Conservation (phyloP, 2,797 vertebrate genomes). For the Rhinatrema bivittatum region DNA sequence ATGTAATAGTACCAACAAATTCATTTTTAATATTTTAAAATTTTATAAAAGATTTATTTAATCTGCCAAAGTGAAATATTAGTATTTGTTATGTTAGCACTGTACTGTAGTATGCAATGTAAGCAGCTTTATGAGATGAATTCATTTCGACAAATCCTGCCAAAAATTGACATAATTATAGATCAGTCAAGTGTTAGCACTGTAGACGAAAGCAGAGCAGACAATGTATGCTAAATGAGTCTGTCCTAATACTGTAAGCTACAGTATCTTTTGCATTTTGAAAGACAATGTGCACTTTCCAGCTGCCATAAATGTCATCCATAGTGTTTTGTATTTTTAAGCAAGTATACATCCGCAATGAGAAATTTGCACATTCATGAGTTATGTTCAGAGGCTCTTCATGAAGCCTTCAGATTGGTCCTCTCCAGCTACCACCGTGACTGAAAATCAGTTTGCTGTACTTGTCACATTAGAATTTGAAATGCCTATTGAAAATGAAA, state of each 20-base stretch:
- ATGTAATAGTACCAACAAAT: too few species aligned
- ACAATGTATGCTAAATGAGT: constrained; percentile 10
- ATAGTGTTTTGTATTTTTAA: not conserved
- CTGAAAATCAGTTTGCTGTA: not conserved
- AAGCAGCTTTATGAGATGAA: too few species aligned
- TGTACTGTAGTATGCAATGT: too few species aligned
- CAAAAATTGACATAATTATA: not conserved
- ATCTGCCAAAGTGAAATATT: too few species aligned
- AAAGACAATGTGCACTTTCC: constrained; percentile 24
- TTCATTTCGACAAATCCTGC: not conserved
- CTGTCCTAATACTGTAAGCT: constrained; percentile 8
- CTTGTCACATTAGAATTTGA: not conserved
- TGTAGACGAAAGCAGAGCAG: constrained; percentile 8
- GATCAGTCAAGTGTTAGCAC: not conserved
- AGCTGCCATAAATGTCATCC: constrained; percentile 22
- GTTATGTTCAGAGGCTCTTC: not conserved
- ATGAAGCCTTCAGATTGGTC: not conserved
- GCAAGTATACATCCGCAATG: constrained; percentile 7
- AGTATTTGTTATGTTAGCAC: too few species aligned
- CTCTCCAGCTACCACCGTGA: constrained; percentile 5
- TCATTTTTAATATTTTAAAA: too few species aligned
- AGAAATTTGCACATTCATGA: constrained; percentile 13
- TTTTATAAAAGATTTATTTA: too few species aligned
- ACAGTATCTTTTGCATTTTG: constrained; percentile 30
- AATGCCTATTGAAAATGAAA: constrained; percentile 3